Conservation (phyloP, 2,113 vertebrate species). For the Misgurnus mizolepis region DNA sequence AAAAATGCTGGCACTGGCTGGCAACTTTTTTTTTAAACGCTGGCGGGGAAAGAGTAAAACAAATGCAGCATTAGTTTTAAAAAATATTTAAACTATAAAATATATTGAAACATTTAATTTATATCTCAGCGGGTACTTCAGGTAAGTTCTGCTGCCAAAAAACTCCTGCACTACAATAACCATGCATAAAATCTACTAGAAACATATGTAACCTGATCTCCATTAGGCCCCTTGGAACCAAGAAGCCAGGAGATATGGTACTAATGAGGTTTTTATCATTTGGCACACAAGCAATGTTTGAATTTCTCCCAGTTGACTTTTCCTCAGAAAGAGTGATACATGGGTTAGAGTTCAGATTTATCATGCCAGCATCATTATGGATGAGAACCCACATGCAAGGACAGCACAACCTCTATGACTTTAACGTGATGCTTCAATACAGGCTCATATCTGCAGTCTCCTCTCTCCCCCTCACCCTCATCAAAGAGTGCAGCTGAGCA, state of each 20-base stretch:
- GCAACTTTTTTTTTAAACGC: too few species aligned
- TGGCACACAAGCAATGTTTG: background rate
- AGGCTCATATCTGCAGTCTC: background rate
- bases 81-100: too few species aligned
- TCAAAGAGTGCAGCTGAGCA: constrained; percentile 35
- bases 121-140: too few species aligned
- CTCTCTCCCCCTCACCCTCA: background rate
- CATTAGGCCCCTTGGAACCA: constrained; percentile 7
- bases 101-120: too few species aligned
- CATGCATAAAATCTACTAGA: background rate
- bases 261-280: background rate
- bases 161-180: background rate
- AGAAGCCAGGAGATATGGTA: background rate
- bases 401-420: background rate
- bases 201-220: constrained; percentile 3
- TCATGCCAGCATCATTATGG: background rate
- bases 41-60: too few species aligned
- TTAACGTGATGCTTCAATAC: background rate
- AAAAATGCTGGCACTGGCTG: too few species aligned
- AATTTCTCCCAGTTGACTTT: background rate
- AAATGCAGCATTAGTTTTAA: too few species aligned
- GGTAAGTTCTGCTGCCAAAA: too few species aligned
- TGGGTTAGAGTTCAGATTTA: constrained; percentile 3
- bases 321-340: background rate
- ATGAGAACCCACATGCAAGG: constrained; percentile 28